Evolutionary conservation across 2,888 invertebrate species (phyloP).

Genomic region (Stictocephala bisonia): DNA sequence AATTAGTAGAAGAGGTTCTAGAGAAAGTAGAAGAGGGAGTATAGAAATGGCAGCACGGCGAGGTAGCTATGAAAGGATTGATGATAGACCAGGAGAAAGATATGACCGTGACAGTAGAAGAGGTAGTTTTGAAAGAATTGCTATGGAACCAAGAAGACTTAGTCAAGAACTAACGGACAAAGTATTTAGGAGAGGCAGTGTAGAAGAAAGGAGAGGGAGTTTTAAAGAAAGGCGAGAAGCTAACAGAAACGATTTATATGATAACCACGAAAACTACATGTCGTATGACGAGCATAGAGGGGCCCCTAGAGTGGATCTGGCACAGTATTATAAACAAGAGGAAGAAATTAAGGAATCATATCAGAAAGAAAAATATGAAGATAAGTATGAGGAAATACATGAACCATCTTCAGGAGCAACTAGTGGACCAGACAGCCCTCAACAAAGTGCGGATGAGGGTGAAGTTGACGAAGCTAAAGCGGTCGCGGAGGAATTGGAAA

Average conservation of each 20-base stretch:
- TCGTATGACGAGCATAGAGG: neutral
- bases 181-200: slow-evolving; percentile 28
- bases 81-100: slow-evolving; percentile 38
- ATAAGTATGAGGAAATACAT: slow-evolving; percentile 64
- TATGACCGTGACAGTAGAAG: slow-evolving; percentile 27
- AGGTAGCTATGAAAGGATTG: slow-evolving; percentile 51
- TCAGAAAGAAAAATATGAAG: slow-evolving; percentile 48
- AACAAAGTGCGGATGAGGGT: slow-evolving; percentile 77
- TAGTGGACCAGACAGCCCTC: slow-evolving; percentile 89
- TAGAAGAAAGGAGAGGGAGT: slow-evolving; percentile 24
- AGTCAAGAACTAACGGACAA: slow-evolving; percentile 30
- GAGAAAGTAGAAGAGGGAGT: slow-evolving; percentile 34
- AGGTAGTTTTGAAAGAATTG: slow-evolving; percentile 34
- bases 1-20: slow-evolving; percentile 16
- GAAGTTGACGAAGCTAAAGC: slow-evolving; percentile 73
- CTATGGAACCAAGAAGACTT: slow-evolving; percentile 30
- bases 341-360: slow-evolving; percentile 2
- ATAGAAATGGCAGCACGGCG: slow-evolving; percentile 56
- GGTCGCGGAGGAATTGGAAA: slow-evolving; percentile 65
- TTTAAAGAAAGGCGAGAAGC: slow-evolving; percentile 35
- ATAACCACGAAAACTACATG: neutral
- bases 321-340: slow-evolving; percentile 60
- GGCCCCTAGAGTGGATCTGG: slow-evolving; percentile 51
- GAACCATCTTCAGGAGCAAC: slow-evolving; percentile 84
- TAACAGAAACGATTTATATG: neutral